phyloP scores from a whole-genome alignment of 2,888 invertebrate genomes.

The Notodonta ziczac region DNA sequence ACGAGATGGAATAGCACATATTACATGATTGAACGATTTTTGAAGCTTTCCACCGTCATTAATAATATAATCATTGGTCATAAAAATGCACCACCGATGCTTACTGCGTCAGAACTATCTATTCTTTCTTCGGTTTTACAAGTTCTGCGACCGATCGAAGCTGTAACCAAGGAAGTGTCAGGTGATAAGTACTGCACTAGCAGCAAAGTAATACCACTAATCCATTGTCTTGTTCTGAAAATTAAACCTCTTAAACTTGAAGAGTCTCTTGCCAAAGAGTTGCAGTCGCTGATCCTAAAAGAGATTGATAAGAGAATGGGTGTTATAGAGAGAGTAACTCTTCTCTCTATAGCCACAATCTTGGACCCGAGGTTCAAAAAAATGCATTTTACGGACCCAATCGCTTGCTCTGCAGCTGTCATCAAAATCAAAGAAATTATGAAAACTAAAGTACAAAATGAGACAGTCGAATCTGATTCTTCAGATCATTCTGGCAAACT shows the following conservation, averaged over 20 bases:
- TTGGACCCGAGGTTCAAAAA: constrained; percentile 26
- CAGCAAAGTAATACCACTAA: constrained; percentile 20
- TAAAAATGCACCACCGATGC: constrained; percentile 25
- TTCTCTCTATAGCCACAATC: constrained; percentile 23
- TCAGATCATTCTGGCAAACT: constrained; percentile 9
- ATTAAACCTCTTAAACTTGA: constrained; percentile 18
- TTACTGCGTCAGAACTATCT: constrained; percentile 29
- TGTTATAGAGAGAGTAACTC: constrained; percentile 17
- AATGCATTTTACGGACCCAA: too few species aligned
- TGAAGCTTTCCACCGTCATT: constrained; percentile 17
- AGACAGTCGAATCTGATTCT: background rate
- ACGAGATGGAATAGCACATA: constrained; percentile 21
- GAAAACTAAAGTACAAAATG: constrained; percentile 4
- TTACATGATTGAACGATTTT: constrained; percentile 17
- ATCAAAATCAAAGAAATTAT: constrained; percentile 13
- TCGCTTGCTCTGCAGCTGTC: constrained; percentile 17
- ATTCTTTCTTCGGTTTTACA: constrained; percentile 22
- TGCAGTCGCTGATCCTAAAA: constrained; percentile 17
- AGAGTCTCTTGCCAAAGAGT: constrained; percentile 22
- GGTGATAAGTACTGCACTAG: constrained; percentile 22
- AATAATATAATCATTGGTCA: constrained; percentile 21
- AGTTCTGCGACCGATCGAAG: constrained; percentile 6
- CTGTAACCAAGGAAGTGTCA: constrained; percentile 18
- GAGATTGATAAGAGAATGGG: constrained; percentile 23
- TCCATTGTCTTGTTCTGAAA: constrained; percentile 10